Conservation (phyloP, 2,113 vertebrate species). For the Cyprinus carpio region DNA sequence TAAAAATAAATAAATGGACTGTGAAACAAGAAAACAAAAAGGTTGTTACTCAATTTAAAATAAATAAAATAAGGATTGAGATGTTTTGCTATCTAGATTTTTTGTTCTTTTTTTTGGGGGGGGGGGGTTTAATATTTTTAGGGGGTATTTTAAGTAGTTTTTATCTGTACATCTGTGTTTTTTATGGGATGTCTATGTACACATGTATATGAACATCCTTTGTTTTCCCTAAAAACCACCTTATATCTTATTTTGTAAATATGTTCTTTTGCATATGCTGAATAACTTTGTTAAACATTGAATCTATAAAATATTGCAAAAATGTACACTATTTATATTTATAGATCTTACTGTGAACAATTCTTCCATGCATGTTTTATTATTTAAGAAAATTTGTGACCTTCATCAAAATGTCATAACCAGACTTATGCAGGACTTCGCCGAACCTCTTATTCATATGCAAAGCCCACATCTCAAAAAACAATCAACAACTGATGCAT, state of each 20-base stretch:
- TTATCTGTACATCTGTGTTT: too few relatives aligned
- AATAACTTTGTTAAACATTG: neutral
- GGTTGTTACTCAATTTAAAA: conserved; percentile 81
- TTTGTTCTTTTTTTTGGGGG: too few relatives aligned
- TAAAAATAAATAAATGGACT: neutral
- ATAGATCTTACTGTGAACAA: neutral
- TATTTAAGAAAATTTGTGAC: too few relatives aligned
- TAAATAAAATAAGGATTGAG: neutral
- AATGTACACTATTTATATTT: too few relatives aligned
- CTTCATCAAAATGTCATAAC: neutral
- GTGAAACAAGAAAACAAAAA: neutral
- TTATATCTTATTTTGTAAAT: neutral
- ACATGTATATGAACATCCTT: too few relatives aligned
- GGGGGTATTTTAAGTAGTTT: neutral
- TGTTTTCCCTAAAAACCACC: too few relatives aligned
- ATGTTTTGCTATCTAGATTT: neutral
- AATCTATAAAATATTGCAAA: too few relatives aligned
- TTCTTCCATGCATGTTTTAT: neutral
- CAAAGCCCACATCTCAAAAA: neutral
- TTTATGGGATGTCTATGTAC: too few relatives aligned
- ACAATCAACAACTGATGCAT: neutral
- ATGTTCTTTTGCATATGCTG: neutral
- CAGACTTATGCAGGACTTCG: neutral
- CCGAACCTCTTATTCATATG: neutral
- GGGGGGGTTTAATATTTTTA: neutral